A percentile compares a stretch with the other conserved stretches of the same genome.
Evolutionary conservation across 2,113 vertebrate species (phyloP).

Genomic region (Antigone vipio): DNA sequence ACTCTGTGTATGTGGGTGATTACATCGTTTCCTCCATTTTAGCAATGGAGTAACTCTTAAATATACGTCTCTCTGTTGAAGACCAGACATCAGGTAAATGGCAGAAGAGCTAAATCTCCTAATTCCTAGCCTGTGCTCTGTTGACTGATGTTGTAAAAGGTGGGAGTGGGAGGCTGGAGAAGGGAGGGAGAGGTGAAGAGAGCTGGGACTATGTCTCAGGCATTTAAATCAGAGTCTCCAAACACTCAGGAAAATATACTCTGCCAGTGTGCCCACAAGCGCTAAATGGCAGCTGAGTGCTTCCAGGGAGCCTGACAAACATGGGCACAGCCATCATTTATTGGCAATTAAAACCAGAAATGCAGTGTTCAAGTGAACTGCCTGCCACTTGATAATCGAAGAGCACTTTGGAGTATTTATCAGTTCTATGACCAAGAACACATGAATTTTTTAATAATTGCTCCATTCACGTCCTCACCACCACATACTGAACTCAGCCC

Average conservation of each 20-base stretch:
- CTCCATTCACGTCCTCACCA: neutral
- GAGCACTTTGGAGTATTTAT: slow-evolving; percentile 41
- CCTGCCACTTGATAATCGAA: neutral
- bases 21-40: neutral
- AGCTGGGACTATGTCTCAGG: neutral
- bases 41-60: neutral
- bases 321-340: neutral
- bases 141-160: neutral
- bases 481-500: neutral
- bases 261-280: neutral
- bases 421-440: slow-evolving; percentile 22
- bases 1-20: neutral
- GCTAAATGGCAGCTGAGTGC: neutral
- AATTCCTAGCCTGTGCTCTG: neutral
- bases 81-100: neutral
- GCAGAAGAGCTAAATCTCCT: neutral
- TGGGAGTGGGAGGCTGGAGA: neutral
- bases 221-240: neutral
- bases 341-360: slow-evolving; percentile 3
- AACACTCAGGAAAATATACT: neutral
- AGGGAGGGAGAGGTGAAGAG: neutral
- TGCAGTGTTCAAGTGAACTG: neutral
- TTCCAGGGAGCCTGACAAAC: neutral
- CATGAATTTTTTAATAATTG: slow-evolving; percentile 56
- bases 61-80: neutral